Base-by-base conservation (phyloP, 2,797 vertebrate genomes). In the Onychomys leucogaster region DNA sequence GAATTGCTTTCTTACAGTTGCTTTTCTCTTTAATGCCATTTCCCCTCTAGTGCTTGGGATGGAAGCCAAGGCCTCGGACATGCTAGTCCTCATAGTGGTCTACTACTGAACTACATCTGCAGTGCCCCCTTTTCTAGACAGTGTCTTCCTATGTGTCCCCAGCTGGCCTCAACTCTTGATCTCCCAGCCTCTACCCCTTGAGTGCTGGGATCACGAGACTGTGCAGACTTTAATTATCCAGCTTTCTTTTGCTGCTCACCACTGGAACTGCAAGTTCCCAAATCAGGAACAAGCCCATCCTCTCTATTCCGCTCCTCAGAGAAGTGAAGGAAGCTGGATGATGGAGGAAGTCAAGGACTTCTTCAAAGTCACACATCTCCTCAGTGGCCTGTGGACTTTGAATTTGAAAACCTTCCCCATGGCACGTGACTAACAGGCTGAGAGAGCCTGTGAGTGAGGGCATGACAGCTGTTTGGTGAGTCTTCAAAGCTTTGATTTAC, bases 21-120 rank as follows among this genome's bases (percentile, higher is more conserved):
- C 65, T 78, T 96, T 91, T 84, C 11, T 89, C 55, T 89, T 94
- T 81, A 61, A 69, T 52, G 14, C 25, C 12, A 63, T n/a, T 34
- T 63, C 29, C 10, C 55, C 25, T n/a, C 57, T 65, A 27, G n/a
- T 90, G 49, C 4, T 67, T 41, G 77, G 19, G 37, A 80, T 69
- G 10, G 13, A 43, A 16, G 29, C 63, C 89, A 71, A 5, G 37
- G 23, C 75, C 43, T 67, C 77, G 73, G 61, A 41, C 25, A 5
- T 23, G 25, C 34, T 23, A 82, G 77, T 17, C 8, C 21, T 52
- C 34, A 63, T 6, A 57, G 46, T 9, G 11, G 27, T 43, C 21
- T 19, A 25, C 17, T 29, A 23, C 46, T 41, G n/a, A 55, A 27
- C 34, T 73, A 9, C 32, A 12, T 59, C 13, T 14, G 29, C 4